Evolutionary conservation across 1,140 invertebrate genomes (phyloP).

Genomic region (Drosophila navojoa): DNA sequence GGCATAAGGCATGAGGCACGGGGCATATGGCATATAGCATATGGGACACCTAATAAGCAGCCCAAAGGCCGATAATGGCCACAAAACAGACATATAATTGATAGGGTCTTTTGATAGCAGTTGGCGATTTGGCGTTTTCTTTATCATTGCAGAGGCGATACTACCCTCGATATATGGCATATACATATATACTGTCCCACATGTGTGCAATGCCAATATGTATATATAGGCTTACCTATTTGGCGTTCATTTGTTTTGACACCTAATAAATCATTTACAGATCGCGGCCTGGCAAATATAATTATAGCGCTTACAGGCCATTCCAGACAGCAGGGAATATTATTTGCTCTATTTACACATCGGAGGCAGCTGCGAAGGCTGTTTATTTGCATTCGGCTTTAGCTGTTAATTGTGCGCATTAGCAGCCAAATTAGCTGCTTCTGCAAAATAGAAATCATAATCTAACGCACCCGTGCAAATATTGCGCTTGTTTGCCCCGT

Average conservation of each 20-base stretch:
- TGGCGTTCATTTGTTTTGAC: conserved; percentile 68
- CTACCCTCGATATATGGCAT: background rate
- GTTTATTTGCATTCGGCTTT: conserved; percentile 61
- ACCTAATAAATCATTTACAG: conserved; percentile 70
- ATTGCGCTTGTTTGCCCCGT: conserved; percentile 74
- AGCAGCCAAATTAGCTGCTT: conserved; percentile 57
- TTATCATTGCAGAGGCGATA: conserved; percentile 16
- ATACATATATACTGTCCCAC: conserved; percentile 15
- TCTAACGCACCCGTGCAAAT: conserved; percentile 63
- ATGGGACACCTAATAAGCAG: conserved; percentile 4
- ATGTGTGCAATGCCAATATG: conserved; percentile 48
- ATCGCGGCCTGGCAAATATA: conserved; percentile 22
- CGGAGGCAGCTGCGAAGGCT: conserved; percentile 34
- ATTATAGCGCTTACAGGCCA: conserved; percentile 51
- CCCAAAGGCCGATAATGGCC: conserved; percentile 22
- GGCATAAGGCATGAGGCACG: conserved; percentile 37
- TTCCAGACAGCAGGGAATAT: conserved; percentile 29
- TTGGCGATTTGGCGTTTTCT: conserved; percentile 14
- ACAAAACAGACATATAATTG: conserved; percentile 56
- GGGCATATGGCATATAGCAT: conserved; percentile 55
- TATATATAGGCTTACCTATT: conserved; percentile 30
- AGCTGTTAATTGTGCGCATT: conserved; percentile 71
- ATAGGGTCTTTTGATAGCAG: conserved; percentile 39
- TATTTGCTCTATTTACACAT: conserved; percentile 68
- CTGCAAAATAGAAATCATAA: conserved; percentile 30